These are phyloP conservation scores for Cossypha polioptera DNA, from an alignment of 2,797 vertebrate genomes.

Conservation along the genomic window DNA sequence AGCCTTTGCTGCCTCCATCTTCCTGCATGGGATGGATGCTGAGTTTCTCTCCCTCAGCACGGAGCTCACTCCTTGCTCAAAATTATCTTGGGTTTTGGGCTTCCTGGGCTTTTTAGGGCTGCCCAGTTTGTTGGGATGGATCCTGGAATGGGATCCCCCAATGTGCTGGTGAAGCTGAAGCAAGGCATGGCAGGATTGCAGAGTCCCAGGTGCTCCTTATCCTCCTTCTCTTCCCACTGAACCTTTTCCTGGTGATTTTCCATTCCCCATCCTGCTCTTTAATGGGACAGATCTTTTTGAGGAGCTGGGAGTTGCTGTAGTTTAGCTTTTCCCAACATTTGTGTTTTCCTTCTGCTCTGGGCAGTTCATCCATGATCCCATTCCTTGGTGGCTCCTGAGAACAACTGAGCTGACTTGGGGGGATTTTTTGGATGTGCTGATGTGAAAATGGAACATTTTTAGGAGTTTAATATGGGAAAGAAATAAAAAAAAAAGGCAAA, in stretches of 20 bases:
- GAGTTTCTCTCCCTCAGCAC: background rate
- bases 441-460: background rate
- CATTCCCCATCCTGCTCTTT: fast-evolving
- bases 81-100: background rate
- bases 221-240: background rate
- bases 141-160: background rate
- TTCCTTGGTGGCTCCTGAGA: background rate
- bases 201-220: background rate
- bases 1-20: background rate
- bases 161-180: fast-evolving
- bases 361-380: background rate
- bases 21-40: fast-evolving
- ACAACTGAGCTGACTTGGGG: fast-evolving
- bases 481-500: background rate
- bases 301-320: background rate
- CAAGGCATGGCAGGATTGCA: fast-evolving
- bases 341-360: fast-evolving
- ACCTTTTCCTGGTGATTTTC: background rate
- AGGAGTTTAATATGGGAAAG: no score
- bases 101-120: background rate
- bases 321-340: fast-evolving
- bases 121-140: background rate
- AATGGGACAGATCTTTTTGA: background rate
- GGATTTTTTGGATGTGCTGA: background rate
- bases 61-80: fast-evolving